Percentiles rank a stretch among this genome's conserved stretches.
Evolutionary conservation across 2,797 vertebrate genomes (phyloP).

Genomic region (Ptychobarbus kaznakovi): DNA sequence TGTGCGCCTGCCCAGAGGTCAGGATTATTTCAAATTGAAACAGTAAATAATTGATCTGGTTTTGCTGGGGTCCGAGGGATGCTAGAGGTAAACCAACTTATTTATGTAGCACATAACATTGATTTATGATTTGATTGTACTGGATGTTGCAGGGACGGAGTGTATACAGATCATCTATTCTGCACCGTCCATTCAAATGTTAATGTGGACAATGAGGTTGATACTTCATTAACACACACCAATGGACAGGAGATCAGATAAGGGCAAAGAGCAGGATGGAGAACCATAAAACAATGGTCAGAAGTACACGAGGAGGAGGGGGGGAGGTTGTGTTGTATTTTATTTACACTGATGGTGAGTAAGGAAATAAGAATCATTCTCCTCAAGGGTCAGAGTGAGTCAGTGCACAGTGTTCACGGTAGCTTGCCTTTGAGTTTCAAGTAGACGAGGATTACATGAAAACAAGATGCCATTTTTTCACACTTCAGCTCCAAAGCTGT

Average conservation of each 20-base stretch:
- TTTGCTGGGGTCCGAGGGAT: slow-evolving; percentile 11
- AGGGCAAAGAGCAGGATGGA: slow-evolving; percentile 14
- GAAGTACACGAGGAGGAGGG: neutral
- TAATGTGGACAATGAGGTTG: slow-evolving; percentile 47
- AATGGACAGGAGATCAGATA: neutral
- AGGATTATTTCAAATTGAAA: slow-evolving; percentile 58
- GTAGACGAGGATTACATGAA: neutral
- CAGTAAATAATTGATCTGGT: slow-evolving; percentile 62
- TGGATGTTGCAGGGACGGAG: slow-evolving; percentile 15
- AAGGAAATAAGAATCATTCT: slow-evolving; percentile 32
- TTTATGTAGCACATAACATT: slow-evolving; percentile 51
- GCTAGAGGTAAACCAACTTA: slow-evolving; percentile 43
- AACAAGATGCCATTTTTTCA: slow-evolving; percentile 9
- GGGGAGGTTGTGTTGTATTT: slow-evolving; percentile 6
- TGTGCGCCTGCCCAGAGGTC: slow-evolving; percentile 48
- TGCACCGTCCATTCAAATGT: slow-evolving; percentile 38
- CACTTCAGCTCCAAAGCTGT: slow-evolving; percentile 1
- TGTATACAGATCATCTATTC: slow-evolving; percentile 14
- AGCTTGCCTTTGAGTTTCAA: neutral
- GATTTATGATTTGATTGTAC: slow-evolving; percentile 49
- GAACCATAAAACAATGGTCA: slow-evolving; percentile 4
- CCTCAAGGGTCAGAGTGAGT: slow-evolving; percentile 39
- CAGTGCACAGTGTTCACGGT: neutral
- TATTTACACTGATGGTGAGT: slow-evolving; percentile 26
- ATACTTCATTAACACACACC: slow-evolving; percentile 31